These are phyloP conservation scores for Eutrigla gurnardus DNA, from an alignment of 2,797 vertebrate species.

Conservation along the genomic window DNA sequence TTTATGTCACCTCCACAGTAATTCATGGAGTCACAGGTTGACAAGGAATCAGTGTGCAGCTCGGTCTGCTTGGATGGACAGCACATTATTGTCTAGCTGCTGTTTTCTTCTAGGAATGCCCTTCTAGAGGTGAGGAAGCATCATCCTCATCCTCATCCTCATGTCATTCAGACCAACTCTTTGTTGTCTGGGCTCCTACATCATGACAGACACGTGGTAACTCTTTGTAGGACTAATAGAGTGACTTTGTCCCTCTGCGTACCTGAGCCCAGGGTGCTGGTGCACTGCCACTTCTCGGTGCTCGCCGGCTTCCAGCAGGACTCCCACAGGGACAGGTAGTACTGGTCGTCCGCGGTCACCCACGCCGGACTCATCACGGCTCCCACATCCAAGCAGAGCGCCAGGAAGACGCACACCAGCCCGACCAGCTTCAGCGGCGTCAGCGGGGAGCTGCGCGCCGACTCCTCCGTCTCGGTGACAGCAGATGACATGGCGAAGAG, in stretches of 20 bases:
- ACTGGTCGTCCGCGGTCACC: conserved; percentile 98
- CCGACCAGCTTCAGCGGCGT: conserved; percentile 97
- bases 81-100: neutral
- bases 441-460: conserved; percentile 89
- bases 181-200: conserved; percentile 7
- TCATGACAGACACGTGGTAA: neutral
- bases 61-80: conserved; percentile 35
- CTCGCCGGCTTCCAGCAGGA: conserved; percentile 91
- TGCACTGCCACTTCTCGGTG: conserved; percentile 92
- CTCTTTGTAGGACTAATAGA: neutral
- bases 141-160: conserved; percentile 3
- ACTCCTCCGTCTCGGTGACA: conserved; percentile 89
- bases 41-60: conserved; percentile 24
- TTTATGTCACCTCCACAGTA: conserved; percentile 17
- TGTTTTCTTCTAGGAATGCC: neutral
- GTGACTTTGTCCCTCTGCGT: conserved; percentile 22
- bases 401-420: conserved; percentile 95
- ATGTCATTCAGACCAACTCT: conserved; percentile 9
- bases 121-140: conserved; percentile 1
- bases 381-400: conserved; percentile 94
- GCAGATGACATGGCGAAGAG: conserved; percentile 89
- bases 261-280: conserved; percentile 93
- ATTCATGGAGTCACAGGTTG: conserved; percentile 27
- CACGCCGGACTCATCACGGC: conserved; percentile 97
- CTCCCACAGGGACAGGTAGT: conserved; percentile 96